phyloP scores from a whole-genome alignment of 2,888 invertebrate genomes.

The Synergus laeviventris region DNA sequence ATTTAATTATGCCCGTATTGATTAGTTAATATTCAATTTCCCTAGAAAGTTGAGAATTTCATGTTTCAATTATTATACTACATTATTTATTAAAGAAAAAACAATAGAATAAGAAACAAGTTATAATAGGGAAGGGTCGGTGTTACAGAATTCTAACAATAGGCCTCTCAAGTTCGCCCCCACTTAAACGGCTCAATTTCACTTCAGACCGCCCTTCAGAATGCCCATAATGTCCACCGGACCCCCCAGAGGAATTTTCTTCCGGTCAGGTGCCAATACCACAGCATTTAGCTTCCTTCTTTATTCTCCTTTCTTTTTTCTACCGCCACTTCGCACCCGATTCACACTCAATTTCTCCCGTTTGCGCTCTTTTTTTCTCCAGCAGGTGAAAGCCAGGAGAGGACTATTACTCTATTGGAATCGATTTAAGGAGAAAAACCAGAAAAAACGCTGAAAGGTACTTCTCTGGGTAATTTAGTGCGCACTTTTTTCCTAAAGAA shows the following conservation, averaged over 20 bases:
- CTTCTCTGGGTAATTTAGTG: slow-evolving; percentile 36
- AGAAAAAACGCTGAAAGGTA: slow-evolving; percentile 37
- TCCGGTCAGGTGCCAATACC: slow-evolving; percentile 38
- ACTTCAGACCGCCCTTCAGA: neutral
- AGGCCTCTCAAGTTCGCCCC: neutral
- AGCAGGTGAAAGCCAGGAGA: neutral
- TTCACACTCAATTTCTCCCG: slow-evolving; percentile 53
- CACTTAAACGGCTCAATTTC: slow-evolving; percentile 7
- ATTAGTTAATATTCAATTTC: slow-evolving; percentile 6
- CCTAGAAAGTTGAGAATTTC: neutral
- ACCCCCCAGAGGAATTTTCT: slow-evolving; percentile 31
- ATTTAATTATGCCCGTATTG: neutral
- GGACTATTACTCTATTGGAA: slow-evolving; percentile 31
- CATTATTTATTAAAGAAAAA: neutral
- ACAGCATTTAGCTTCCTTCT: slow-evolving; percentile 8
- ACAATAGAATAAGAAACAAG: neutral
- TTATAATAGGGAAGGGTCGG: neutral
- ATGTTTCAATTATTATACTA: neutral
- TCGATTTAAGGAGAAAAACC: slow-evolving; percentile 11
- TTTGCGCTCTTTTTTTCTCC: slow-evolving; percentile 44
- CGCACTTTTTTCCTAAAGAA: slow-evolving; percentile 1
- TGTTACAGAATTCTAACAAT: neutral
- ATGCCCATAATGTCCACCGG: slow-evolving; percentile 18
- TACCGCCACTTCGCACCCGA: slow-evolving; percentile 51
- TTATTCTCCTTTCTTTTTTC: slow-evolving; percentile 42